phyloP scores from a whole-genome alignment of 1,140 invertebrate species.

The Sitophilus oryzae region DNA sequence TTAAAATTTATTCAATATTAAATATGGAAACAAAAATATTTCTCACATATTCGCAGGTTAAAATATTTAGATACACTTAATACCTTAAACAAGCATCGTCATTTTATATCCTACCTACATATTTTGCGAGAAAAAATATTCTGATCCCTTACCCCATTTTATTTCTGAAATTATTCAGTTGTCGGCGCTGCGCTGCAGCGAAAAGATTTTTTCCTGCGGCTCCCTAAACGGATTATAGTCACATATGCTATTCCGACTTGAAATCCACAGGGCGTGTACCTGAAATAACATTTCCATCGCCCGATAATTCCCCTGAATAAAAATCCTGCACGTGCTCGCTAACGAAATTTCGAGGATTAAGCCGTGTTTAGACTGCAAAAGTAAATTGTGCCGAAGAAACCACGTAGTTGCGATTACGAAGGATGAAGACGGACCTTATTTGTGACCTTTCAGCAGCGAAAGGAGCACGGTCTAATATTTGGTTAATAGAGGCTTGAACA shows the following conservation, averaged over 20 bases:
- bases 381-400: conserved; percentile 16
- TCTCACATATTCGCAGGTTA: no score
- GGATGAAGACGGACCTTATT: conserved; percentile 14
- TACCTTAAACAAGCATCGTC: no score
- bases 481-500: no score
- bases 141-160: no score
- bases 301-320: conserved; percentile 20
- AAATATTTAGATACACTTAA: no score
- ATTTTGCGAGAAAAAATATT: no score
- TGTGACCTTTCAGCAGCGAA: conserved; percentile 5
- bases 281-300: conserved; percentile 21
- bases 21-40: no score
- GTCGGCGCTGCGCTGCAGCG: background rate
- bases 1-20: no score
- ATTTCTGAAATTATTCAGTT: background rate
- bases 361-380: conserved; percentile 21
- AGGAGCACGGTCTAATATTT: no score
- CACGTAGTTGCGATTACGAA: conserved; percentile 18
- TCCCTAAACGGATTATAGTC: conserved; percentile 18
- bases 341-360: conserved; percentile 17
- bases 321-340: conserved; percentile 20
- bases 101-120: no score
- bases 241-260: conserved; percentile 16
- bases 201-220: conserved; percentile 8
- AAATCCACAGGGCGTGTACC: conserved; percentile 17